A percentile compares a stretch with the other conserved stretches of the same genome.
Evolutionary conservation across 2,888 invertebrate species (phyloP).

Genomic region (Entomobrya multifasciata): DNA sequence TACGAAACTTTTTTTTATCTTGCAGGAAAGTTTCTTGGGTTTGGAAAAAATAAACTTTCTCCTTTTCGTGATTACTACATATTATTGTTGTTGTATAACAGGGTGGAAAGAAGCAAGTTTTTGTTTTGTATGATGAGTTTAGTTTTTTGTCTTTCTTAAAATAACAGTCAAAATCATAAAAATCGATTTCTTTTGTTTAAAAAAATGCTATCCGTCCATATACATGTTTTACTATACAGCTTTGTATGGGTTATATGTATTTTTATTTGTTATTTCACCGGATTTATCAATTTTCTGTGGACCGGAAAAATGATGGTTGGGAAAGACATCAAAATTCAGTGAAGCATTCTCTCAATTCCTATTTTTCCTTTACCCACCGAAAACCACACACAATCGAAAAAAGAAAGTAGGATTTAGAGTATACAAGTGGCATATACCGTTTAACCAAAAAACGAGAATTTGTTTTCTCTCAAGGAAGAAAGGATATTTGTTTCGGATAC

Average conservation of each 20-base stretch:
- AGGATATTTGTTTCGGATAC: slow-evolving; percentile 58
- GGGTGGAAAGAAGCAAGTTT: background rate
- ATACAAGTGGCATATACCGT: background rate
- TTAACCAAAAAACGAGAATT: slow-evolving; percentile 5
- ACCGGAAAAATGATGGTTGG: slow-evolving; percentile 78
- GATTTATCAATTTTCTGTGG: slow-evolving; percentile 79
- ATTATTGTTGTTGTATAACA: slow-evolving; percentile 5
- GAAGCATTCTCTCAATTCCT: slow-evolving; percentile 43
- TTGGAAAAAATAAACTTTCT: slow-evolving; percentile 45
- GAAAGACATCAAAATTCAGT: slow-evolving; percentile 68
- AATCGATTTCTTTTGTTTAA: slow-evolving; percentile 28
- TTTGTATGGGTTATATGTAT: background rate
- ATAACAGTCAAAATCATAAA: slow-evolving; percentile 22
- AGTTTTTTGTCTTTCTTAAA: background rate
- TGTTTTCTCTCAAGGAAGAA: slow-evolving; percentile 15
- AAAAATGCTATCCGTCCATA: background rate
- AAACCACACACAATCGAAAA: too few species aligned
- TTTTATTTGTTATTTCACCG: slow-evolving; percentile 73
- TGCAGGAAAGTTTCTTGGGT: background rate
- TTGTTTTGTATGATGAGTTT: background rate
- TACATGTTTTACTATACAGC: too few species aligned
- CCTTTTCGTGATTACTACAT: slow-evolving; percentile 59
- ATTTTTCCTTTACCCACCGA: background rate
- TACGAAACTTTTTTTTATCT: background rate
- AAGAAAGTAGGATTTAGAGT: too few species aligned